A percentile compares a stretch with the other conserved stretches of the same genome.
Evolutionary conservation across 1,140 invertebrate species (phyloP).

Genomic region (Saxidomus purpurata): DNA sequence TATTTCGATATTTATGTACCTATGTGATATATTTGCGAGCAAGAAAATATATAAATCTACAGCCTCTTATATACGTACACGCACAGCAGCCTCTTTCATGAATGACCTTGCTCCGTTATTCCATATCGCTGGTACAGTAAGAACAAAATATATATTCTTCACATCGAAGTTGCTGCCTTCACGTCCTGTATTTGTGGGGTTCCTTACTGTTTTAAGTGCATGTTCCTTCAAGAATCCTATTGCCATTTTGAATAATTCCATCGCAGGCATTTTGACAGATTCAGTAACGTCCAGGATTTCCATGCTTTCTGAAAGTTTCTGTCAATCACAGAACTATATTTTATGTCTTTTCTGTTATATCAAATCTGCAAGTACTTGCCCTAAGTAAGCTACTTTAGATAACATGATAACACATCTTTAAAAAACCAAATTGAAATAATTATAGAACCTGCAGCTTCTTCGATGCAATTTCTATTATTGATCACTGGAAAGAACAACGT

Average conservation of each 20-base stretch:
- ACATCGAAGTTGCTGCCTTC: neutral
- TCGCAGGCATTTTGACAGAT: neutral
- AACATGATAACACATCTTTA: no score
- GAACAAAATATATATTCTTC: neutral
- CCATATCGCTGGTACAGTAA: slow-evolving; percentile 43
- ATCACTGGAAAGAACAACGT: no score
- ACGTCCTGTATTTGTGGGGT: neutral
- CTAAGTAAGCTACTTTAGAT: no score
- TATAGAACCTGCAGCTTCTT: no score
- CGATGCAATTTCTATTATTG: no score
- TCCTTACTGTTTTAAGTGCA: neutral
- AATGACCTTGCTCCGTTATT: neutral
- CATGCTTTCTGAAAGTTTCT: neutral
- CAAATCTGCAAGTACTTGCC: no score
- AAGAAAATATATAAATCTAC: no score
- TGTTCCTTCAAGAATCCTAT: neutral
- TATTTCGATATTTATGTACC: no score
- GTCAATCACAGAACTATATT: no score
- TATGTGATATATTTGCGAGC: no score
- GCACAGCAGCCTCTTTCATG: slow-evolving; percentile 27
- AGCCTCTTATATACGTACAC: neutral
- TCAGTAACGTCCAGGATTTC: neutral
- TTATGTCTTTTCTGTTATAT: no score
- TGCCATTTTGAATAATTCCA: neutral
- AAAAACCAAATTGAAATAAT: no score